A percentile compares a stretch with the other conserved stretches of the same genome.
Evolutionary conservation across 2,888 invertebrate species (phyloP).

Genomic region (Drosophila imparisetae): DNA sequence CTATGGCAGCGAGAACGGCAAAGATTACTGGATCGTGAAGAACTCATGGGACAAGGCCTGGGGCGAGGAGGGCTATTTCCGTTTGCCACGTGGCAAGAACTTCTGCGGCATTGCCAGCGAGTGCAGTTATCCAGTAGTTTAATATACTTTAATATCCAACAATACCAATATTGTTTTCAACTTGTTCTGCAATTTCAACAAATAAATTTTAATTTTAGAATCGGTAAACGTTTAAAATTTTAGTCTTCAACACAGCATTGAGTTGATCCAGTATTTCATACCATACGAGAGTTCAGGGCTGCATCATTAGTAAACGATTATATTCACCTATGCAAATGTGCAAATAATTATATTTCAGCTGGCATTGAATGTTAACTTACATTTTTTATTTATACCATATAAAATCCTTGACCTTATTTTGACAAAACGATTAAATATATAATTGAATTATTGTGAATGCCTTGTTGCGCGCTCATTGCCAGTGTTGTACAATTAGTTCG

Average conservation of each 20-base stretch:
- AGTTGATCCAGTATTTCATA: neutral
- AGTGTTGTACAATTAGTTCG: slow-evolving; percentile 16
- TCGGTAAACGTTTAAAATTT: neutral
- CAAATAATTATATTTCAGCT: neutral
- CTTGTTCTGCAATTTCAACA: neutral
- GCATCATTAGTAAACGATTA: neutral
- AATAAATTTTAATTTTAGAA: neutral
- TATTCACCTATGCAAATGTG: neutral
- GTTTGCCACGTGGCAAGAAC: slow-evolving; percentile 82
- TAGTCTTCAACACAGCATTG: neutral
- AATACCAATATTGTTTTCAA: neutral
- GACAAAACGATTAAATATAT: neutral
- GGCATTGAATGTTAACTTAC: neutral
- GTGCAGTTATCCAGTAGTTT: slow-evolving; percentile 83
- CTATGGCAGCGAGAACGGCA: slow-evolving; percentile 82
- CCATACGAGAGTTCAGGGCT: neutral
- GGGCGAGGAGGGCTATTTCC: slow-evolving; percentile 84
- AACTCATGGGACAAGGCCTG: slow-evolving; percentile 83
- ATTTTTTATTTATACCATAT: neutral
- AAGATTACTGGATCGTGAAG: slow-evolving; percentile 84
- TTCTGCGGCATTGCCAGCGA: slow-evolving; percentile 83
- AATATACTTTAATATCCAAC: slow-evolving; percentile 13
- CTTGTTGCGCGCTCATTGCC: neutral
- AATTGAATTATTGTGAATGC: neutral
- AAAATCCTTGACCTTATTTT: neutral